A percentile compares a stretch with the other conserved stretches of the same genome.
phyloP scores from a whole-genome alignment of 2,797 vertebrate genomes.

The Peromyscus eremicus region DNA sequence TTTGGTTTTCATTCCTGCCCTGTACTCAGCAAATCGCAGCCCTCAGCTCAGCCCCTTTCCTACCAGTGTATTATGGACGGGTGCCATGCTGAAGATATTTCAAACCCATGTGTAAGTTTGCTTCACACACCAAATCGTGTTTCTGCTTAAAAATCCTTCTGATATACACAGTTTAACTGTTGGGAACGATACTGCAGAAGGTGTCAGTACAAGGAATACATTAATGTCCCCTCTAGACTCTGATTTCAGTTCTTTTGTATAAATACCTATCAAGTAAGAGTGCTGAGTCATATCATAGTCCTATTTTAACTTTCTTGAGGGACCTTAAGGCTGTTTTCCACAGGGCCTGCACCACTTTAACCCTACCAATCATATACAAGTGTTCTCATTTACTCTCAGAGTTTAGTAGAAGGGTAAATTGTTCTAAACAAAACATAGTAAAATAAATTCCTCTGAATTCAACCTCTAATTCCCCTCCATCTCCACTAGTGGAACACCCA shows the following conservation, averaged over 20 bases:
- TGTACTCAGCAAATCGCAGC: neutral
- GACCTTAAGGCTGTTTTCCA: neutral
- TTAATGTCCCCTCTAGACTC: neutral
- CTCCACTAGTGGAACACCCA: neutral
- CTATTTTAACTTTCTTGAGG: neutral
- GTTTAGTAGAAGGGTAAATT: neutral
- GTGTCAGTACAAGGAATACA: neutral
- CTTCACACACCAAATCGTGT: neutral
- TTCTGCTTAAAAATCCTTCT: neutral
- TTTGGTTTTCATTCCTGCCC: neutral
- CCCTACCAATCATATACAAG: too few relatives aligned
- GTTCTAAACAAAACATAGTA: neutral
- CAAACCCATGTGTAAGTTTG: neutral
- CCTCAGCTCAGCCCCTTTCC: neutral
- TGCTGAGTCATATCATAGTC: neutral
- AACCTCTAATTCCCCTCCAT: neutral
- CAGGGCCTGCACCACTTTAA: neutral
- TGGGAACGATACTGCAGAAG: neutral
- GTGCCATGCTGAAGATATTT: neutral
- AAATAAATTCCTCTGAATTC: constrained; percentile 21
- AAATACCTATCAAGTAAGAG: neutral
- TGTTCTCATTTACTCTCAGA: neutral
- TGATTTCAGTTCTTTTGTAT: neutral
- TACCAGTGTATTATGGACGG: neutral
- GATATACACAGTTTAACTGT: neutral